Percentiles rank a stretch among this genome's conserved stretches.
Conservation (phyloP, 2,797 vertebrate genomes). For the Tarsius wallacei region DNA sequence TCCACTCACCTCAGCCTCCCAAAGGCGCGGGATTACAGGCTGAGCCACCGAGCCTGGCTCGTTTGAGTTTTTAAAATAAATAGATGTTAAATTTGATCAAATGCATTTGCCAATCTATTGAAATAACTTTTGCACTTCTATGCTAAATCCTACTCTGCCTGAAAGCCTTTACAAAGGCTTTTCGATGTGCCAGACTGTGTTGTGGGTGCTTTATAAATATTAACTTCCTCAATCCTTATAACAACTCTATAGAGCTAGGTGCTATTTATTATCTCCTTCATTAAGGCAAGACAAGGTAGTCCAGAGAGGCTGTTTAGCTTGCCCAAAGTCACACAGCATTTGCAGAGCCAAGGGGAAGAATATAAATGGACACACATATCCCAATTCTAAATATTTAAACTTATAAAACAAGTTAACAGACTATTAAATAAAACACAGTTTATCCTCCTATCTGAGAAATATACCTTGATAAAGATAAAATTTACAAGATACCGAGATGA, state of each 20-base stretch:
- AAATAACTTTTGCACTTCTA: background rate
- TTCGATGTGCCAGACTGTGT: background rate
- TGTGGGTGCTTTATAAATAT: background rate
- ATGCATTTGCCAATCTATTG: background rate
- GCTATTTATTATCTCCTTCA: background rate
- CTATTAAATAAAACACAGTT: background rate
- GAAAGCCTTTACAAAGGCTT: background rate
- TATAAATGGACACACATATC: background rate
- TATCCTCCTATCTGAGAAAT: background rate
- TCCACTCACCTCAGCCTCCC: too few species aligned
- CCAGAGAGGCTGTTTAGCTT: background rate
- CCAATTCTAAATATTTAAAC: background rate
- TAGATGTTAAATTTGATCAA: conserved; percentile 32
- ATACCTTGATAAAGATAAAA: background rate
- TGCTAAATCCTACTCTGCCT: background rate
- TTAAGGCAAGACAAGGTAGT: background rate
- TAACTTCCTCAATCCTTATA: background rate
- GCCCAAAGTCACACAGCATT: background rate
- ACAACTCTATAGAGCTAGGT: background rate
- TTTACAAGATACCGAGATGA: background rate
- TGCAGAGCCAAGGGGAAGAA: too few species aligned
- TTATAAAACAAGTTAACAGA: background rate
- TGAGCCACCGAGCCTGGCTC: too few species aligned
- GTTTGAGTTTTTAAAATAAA: conserved; percentile 20
- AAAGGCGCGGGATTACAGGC: too few species aligned